These are phyloP conservation scores for Miltochrista miniata DNA, from an alignment of 2,888 invertebrate species.

Conservation along the genomic window DNA sequence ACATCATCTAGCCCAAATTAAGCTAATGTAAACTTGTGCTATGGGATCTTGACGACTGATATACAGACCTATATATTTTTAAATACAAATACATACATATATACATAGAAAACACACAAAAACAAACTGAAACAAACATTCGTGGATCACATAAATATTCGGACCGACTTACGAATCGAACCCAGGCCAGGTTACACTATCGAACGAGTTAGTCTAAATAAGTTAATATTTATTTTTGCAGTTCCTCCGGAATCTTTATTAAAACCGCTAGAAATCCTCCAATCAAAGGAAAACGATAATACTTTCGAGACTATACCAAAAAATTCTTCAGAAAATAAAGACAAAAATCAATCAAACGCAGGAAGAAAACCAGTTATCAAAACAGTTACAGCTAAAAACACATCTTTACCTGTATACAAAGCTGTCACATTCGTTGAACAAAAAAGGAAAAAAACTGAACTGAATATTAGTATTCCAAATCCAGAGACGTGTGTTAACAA, in stretches of 20 bases:
- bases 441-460: constrained; percentile 25
- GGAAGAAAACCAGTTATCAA: constrained; percentile 48
- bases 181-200: too few relatives aligned
- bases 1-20: too few relatives aligned
- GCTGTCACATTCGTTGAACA: constrained; percentile 57
- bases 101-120: too few relatives aligned
- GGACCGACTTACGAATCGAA: too few relatives aligned
- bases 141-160: too few relatives aligned
- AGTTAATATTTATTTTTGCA: background rate
- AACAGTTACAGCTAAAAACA: constrained; percentile 46
- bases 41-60: too few relatives aligned
- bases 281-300: background rate
- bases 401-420: constrained; percentile 46
- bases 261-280: background rate
- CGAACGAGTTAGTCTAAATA: too few relatives aligned
- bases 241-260: background rate
- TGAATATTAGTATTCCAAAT: constrained; percentile 53
- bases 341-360: background rate
- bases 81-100: too few relatives aligned
- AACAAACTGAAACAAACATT: too few relatives aligned
- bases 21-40: too few relatives aligned
- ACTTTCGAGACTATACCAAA: background rate
- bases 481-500: constrained; percentile 11
- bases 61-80: too few relatives aligned
- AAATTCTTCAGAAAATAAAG: background rate